Conservation (phyloP, 2,888 invertebrate genomes). For the Chrysolina americana region DNA sequence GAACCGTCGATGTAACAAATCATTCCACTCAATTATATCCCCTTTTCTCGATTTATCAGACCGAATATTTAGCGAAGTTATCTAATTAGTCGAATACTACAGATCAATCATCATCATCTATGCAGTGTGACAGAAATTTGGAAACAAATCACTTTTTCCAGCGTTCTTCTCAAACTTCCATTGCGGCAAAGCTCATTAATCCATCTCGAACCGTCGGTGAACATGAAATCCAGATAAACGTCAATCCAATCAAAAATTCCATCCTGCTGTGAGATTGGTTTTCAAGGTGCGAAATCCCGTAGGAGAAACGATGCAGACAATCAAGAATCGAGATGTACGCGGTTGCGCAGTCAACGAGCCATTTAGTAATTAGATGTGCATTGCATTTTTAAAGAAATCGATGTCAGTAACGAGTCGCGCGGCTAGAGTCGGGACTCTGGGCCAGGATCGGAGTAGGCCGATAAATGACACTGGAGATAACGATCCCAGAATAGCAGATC, state of each 20-base stretch:
- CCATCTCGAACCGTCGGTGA: constrained; percentile 19
- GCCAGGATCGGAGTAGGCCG: not conserved
- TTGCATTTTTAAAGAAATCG: constrained; percentile 69
- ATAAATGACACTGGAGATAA: too few relatives aligned
- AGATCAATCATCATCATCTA: not conserved
- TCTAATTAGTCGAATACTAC: not conserved
- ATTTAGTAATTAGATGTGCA: constrained; percentile 67
- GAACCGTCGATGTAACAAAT: too few relatives aligned
- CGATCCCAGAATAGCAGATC: too few relatives aligned
- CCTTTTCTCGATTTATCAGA: not conserved
- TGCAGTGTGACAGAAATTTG: not conserved
- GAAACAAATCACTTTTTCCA: not conserved
- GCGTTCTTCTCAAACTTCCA: not conserved
- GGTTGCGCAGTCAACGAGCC: constrained; percentile 49
- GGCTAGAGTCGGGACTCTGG: not conserved
- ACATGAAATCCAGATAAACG: constrained; percentile 28
- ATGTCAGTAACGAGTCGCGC: constrained; percentile 63
- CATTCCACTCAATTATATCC: too few relatives aligned
- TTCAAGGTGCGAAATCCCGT: constrained; percentile 33
- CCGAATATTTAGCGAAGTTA: not conserved
- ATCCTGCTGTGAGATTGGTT: constrained; percentile 30
- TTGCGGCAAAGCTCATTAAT: constrained; percentile 10
- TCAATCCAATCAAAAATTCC: constrained; percentile 33
- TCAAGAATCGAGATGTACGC: constrained; percentile 35
- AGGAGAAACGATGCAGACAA: constrained; percentile 33